A percentile compares a stretch with the other conserved stretches of the same genome.
These are phyloP conservation scores for Pseudopipra pipra DNA, from an alignment of 2,113 vertebrate genomes.

Conservation along the genomic window DNA sequence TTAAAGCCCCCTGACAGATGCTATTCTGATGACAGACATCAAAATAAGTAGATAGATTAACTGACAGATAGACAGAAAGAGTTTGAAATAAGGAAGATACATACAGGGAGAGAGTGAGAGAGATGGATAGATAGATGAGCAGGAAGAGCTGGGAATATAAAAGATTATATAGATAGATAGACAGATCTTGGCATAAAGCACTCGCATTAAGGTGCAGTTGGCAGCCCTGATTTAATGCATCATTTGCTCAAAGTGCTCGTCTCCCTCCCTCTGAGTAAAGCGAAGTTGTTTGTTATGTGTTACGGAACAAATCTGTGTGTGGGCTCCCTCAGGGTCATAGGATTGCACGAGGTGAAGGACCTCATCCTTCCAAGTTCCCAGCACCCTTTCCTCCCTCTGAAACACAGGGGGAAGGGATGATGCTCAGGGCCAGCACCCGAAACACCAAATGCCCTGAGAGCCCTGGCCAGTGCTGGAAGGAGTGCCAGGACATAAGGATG, in stretches of 20 bases:
- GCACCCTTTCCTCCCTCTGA: background rate
- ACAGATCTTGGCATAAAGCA: constrained; percentile 37
- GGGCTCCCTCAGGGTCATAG: constrained; percentile 44
- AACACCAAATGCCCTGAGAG: rapidly evolving
- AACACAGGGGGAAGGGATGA: rapidly evolving
- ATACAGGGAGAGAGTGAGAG: background rate
- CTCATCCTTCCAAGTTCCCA: background rate
- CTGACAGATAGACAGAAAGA: constrained; percentile 19
- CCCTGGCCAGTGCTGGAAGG: background rate
- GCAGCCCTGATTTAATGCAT: constrained; percentile 31
- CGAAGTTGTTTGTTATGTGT: constrained; percentile 32
- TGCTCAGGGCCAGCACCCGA: background rate
- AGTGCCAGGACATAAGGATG: rapidly evolving
- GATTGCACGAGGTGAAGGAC: constrained; percentile 34
- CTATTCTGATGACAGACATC: constrained; percentile 30
- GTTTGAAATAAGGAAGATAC: constrained; percentile 24
- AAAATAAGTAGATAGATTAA: constrained; percentile 50
- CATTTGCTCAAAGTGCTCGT: constrained; percentile 42
- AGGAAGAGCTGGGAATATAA: constrained; percentile 47
- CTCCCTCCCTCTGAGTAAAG: constrained; percentile 41
- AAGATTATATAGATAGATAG: constrained; percentile 50
- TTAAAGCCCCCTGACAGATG: background rate
- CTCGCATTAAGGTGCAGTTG: constrained; percentile 33
- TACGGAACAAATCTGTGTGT: constrained; percentile 49
- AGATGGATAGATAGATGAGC: constrained; percentile 45